Evolutionary conservation across 1,140 invertebrate species (phyloP), one percentile per base, ranked within the genome.

Genomic region (Bathynomus jamesi): DNA sequence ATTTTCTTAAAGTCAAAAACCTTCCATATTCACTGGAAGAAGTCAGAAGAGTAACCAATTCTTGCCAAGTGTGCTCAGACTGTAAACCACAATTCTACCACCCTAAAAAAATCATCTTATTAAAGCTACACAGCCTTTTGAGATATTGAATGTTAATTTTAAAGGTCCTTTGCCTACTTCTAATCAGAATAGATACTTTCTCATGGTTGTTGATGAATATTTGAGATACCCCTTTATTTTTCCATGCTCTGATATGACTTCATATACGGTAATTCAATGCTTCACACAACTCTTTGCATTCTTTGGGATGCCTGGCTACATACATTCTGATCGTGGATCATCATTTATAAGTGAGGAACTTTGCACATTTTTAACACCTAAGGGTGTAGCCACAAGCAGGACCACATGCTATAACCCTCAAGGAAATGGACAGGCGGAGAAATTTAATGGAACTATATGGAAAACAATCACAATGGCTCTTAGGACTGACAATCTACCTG

Each of bases 161-260:
- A 80, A 80, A 74, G 77, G 78, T 21, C 79, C 77, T 17, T 28
- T 80, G 11, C 72, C 78, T 28, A 70, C 75, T 25, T 61, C 46
- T 21, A 69, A 69, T 17, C 66, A 64, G 24, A 80, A 80, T 63
- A 64, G 69, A 60, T 80, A 79, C 61, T 24, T 78, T 28, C 62
- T 78, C 10, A 78, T 69, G 27, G 65, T 79, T 53, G 73, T 80
- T 28, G 79, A 81, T 74, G 78, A 80, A 67, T 81, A 61, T 61
- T 70, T 29, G 8, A 10, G 68, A 21, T 70, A 62, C 63, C 68
- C 68, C 11, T 61, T 61, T 72, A 70, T 61, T 60, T 77, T 75
- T 65, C 71, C 66, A 24, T 76, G 75, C 73, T 53, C 62, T 5
- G 61, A 73, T 74, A 74, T 73, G 32, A 74, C 67, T 32, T 27